Evolutionary conservation across 2,888 invertebrate genomes (phyloP).

Genomic region (Mythimna albipuncta): DNA sequence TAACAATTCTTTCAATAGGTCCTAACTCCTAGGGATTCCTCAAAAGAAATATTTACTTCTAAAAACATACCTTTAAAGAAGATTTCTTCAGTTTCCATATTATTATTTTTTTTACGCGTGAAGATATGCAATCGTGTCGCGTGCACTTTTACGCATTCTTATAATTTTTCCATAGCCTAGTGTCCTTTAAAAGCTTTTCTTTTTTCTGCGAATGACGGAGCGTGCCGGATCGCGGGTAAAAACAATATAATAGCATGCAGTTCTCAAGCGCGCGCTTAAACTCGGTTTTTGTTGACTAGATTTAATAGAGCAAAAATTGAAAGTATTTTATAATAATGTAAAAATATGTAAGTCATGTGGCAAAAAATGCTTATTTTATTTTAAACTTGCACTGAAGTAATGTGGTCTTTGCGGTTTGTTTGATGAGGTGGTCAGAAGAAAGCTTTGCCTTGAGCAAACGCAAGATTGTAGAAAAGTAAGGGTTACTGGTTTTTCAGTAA

Average conservation of each 20-base stretch:
- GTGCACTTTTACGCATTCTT: slow-evolving; percentile 46
- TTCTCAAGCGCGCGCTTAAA: slow-evolving; percentile 59
- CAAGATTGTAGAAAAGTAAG: not conserved
- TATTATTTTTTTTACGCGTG: slow-evolving; percentile 29
- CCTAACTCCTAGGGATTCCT: not conserved
- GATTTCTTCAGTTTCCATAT: slow-evolving; percentile 1
- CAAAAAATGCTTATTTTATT: slow-evolving; percentile 49
- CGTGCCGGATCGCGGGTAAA: slow-evolving; percentile 69
- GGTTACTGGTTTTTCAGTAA: not conserved
- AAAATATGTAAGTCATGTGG: slow-evolving; percentile 50
- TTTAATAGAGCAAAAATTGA: slow-evolving; percentile 59
- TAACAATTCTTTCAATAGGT: not conserved
- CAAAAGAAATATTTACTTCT: not conserved
- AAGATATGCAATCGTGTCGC: slow-evolving; percentile 40
- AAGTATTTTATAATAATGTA: slow-evolving; percentile 54
- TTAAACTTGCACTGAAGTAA: slow-evolving; percentile 25
- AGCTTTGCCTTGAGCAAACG: slow-evolving; percentile 14
- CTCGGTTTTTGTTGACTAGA: slow-evolving; percentile 55
- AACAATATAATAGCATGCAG: slow-evolving; percentile 71
- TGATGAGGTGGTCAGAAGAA: slow-evolving; percentile 8
- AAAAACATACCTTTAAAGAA: not conserved
- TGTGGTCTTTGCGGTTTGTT: slow-evolving; percentile 43
- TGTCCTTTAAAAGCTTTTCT: slow-evolving; percentile 57
- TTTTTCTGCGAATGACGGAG: slow-evolving; percentile 61
- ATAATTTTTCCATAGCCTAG: slow-evolving; percentile 60